Conservation (phyloP, 2,113 vertebrate species). For the Noctilio leporinus region DNA sequence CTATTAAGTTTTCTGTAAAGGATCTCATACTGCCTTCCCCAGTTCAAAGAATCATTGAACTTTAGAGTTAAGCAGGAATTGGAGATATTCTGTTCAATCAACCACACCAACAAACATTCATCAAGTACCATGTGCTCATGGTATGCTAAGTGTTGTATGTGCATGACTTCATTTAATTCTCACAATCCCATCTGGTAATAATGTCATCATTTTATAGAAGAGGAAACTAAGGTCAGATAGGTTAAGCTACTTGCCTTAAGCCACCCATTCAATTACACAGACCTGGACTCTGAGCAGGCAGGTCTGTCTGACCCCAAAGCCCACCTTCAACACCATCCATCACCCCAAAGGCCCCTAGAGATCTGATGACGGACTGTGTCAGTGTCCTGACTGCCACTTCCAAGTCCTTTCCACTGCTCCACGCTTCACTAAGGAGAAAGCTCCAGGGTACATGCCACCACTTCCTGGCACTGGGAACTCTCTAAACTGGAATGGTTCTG, state of each 20-base stretch:
- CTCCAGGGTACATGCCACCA: not conserved
- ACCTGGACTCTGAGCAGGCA: not conserved
- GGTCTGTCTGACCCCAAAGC: not conserved
- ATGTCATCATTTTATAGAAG: not conserved
- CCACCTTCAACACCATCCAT: not conserved
- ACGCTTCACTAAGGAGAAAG: not conserved
- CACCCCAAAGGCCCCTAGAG: not conserved
- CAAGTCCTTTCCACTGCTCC: not conserved
- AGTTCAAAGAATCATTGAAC: not conserved
- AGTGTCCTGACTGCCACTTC: not conserved
- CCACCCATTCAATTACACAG: not conserved
- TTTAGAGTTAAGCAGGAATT: not conserved
- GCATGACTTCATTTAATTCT: not conserved
- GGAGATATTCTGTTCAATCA: not conserved
- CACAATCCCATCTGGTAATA: not conserved
- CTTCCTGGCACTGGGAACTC: not conserved
- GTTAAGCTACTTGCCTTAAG: not conserved
- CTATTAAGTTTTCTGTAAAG: not conserved
- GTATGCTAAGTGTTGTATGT: not conserved
- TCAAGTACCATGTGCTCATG: no score
- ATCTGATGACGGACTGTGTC: not conserved
- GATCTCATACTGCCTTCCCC: not conserved
- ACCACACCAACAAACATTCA: not conserved
- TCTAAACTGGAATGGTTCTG: not conserved
- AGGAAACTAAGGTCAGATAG: not conserved